These are phyloP conservation scores for Saxidomus purpurata DNA, from an alignment of 1,140 invertebrate species.

Conservation along the genomic window DNA sequence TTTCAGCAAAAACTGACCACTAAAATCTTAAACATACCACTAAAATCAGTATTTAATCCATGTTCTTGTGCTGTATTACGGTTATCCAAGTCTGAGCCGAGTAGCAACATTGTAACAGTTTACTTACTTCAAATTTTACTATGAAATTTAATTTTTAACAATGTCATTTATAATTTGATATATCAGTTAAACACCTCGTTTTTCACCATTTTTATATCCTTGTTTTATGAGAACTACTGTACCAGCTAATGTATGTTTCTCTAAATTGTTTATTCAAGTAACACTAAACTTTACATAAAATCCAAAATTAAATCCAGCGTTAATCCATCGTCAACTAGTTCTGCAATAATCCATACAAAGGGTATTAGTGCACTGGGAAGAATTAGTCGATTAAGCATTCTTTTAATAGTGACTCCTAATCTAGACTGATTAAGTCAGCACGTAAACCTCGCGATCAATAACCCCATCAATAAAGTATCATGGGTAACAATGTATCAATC, in stretches of 20 bases:
- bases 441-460: slow-evolving; percentile 2
- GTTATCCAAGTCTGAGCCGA: slow-evolving; percentile 16
- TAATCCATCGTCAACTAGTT: not conserved
- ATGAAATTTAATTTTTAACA: no score
- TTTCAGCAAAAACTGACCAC: not conserved
- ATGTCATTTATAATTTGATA: no score
- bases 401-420: not conserved
- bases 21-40: not conserved
- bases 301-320: not conserved
- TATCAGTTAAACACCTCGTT: no score
- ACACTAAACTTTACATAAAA: not conserved
- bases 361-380: not conserved
- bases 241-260: no score
- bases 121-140: no score
- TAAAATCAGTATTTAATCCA: not conserved
- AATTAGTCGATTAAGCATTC: slow-evolving; percentile 32
- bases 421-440: slow-evolving; percentile 3
- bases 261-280: no score
- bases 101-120: not conserved
- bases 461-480: not conserved
- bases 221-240: no score
- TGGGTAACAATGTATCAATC: not conserved
- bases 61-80: not conserved
- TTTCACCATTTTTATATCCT: no score
- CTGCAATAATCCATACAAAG: not conserved